Base-by-base conservation (phyloP, 1,140 invertebrate species). In the Hyles vespertilio region DNA sequence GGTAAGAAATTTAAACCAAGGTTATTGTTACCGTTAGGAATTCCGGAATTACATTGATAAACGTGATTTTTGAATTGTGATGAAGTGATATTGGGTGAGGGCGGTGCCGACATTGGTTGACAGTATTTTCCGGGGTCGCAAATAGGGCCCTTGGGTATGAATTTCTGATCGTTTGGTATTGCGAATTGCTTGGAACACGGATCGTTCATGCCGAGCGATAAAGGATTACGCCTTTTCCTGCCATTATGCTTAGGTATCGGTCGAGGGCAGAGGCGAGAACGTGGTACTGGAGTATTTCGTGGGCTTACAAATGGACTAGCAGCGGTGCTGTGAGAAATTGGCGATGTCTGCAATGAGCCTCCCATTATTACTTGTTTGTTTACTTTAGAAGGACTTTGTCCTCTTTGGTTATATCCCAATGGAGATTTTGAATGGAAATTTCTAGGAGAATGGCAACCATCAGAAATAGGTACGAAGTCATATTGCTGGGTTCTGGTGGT, bases 221-320 rank as follows among this genome's bases (percentile, higher is more conserved):
- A 56, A 7, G 74, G 78, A 33, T 81, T 84, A 7, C 83, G 78
- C 52, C 72, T 66, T 64, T 82, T 84, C 33, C 81, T 70, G 4
- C 74, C 77, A 43, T 84, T 86, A 22, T 74, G 78, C 65, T 87
- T 86, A 10, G 85, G 85, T 56, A 85, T 85, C 0, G 84, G 84
- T 22, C 82, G 67, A 3, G 85, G 75, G 53, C 80, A 87, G 8
- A 80, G 66, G 7, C 84, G 70, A n/a, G 88, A 88, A 4, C 94
- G 89, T 8, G 92, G 92, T 1, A 94, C 91, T 1, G 94, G 94
- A 2, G 95, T 96, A 61, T 94, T 93, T 32, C 95, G 89, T 0
- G 95, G 96, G 69, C 95, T 96, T 2, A 96, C 95, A 79, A 97
- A 97, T 2, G 95, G 95, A 79, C 94, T 95, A n/a, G 92, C 89